These are phyloP conservation scores for Pantala flavescens DNA, from an alignment of 1,140 invertebrate genomes.

Conservation along the genomic window DNA sequence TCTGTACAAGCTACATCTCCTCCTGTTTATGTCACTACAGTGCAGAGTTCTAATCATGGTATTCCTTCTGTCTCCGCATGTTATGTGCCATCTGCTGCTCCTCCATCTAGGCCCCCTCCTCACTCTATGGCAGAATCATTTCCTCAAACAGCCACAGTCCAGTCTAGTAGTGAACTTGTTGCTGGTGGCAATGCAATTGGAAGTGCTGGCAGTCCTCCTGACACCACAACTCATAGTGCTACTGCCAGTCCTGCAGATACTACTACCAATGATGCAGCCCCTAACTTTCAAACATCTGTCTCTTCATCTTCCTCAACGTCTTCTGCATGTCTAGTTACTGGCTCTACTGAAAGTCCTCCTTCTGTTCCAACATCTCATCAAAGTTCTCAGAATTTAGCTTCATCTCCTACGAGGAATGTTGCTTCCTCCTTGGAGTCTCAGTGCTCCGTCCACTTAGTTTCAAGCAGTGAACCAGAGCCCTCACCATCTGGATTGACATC, in stretches of 20 bases:
- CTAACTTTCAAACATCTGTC: constrained; percentile 21
- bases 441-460: constrained; percentile 59
- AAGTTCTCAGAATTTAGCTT: background rate
- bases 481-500: background rate
- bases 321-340: background rate
- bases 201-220: constrained; percentile 31
- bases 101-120: background rate
- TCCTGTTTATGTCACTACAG: constrained; percentile 9
- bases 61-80: background rate
- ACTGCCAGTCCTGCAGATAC: constrained; percentile 23
- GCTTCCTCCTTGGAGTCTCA: background rate
- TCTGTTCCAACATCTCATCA: background rate
- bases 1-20: constrained; percentile 27
- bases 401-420: background rate
- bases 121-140: background rate
- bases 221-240: constrained; percentile 39
- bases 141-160: background rate
- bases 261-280: constrained; percentile 22
- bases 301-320: background rate
- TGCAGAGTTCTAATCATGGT: background rate
- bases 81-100: background rate
- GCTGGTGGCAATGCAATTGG: constrained; percentile 28
- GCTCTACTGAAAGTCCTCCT: background rate
- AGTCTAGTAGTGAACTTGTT: constrained; percentile 25
- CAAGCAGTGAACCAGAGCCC: constrained; percentile 55